Percentiles rank a stretch among this genome's conserved stretches.
phyloP scores from a whole-genome alignment of 2,113 vertebrate genomes.

The Carassius auratus region DNA sequence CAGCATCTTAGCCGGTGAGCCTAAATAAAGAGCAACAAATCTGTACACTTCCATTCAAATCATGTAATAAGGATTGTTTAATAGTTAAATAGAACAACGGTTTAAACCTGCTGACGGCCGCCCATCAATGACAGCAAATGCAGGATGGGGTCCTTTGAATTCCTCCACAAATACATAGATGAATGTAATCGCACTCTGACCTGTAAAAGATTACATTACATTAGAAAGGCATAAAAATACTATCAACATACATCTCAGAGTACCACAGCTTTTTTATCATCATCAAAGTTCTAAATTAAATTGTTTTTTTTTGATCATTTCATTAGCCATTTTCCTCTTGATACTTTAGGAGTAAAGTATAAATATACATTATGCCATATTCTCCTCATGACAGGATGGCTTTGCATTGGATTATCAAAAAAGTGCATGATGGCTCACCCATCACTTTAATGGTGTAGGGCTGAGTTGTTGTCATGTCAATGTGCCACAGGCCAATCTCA shows the following conservation, averaged over 20 bases:
- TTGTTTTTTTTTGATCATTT: too few species aligned
- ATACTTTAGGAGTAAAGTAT: too few species aligned
- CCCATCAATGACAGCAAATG: conserved; percentile 69
- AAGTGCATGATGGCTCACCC: conserved; percentile 59
- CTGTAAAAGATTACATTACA: conserved; percentile 52
- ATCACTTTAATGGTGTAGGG: conserved; percentile 74
- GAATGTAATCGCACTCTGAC: conserved; percentile 73
- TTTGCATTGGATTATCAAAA: not conserved
- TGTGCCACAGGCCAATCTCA: conserved; percentile 65
- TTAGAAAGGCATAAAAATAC: not conserved
- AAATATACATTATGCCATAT: too few species aligned
- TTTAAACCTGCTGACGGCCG: conserved; percentile 71
- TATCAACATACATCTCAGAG: too few species aligned
- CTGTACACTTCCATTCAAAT: not conserved
- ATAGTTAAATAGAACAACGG: not conserved
- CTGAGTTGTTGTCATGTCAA: conserved; percentile 59
- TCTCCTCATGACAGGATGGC: not conserved
- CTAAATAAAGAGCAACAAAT: conserved; percentile 43
- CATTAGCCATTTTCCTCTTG: too few species aligned
- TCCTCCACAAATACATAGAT: conserved; percentile 76
- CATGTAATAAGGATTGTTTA: not conserved
- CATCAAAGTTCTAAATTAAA: too few species aligned
- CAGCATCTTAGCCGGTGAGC: conserved; percentile 63
- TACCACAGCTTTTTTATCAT: too few species aligned
- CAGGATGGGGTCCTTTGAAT: conserved; percentile 74